Conservation (phyloP, 2,888 invertebrate genomes). For the Cataglyphis albicans region DNA sequence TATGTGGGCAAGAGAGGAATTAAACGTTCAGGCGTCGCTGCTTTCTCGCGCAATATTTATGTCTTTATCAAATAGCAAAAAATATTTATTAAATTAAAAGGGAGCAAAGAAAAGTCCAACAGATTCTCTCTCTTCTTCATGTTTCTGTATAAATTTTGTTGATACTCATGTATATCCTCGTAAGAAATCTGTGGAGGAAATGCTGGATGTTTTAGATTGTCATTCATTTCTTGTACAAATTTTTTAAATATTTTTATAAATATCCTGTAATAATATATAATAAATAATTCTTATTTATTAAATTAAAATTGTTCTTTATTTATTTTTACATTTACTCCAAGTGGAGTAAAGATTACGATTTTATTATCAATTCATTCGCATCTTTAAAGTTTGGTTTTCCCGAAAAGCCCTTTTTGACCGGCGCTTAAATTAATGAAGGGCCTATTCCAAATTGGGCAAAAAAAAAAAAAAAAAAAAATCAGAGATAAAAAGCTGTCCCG, state of each 20-base stretch:
- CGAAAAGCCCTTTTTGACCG: neutral
- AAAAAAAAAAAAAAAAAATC: neutral
- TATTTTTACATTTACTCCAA: neutral
- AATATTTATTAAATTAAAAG: neutral
- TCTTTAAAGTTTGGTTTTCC: neutral
- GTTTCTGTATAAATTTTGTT: neutral
- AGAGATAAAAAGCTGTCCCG: neutral
- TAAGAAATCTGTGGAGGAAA: neutral
- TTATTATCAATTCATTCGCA: neutral
- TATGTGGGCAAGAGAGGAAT: constrained; percentile 5
- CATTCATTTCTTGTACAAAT: neutral
- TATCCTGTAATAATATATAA: no score
- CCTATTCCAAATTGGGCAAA: neutral
- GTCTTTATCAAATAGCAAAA: neutral
- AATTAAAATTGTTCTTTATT: neutral
- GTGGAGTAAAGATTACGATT: neutral
- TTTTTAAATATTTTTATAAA: no score
- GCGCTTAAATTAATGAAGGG: neutral
- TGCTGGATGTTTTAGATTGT: no score
- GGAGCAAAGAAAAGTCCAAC: neutral
- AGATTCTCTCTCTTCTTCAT: neutral
- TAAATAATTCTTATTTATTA: no score
- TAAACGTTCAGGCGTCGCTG: constrained; percentile 44
- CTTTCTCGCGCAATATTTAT: neutral
- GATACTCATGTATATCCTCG: neutral